Percentiles rank a stretch among this genome's conserved stretches.
phyloP scores from a whole-genome alignment of 2,797 vertebrate genomes.

The Sebastes diaconus region DNA sequence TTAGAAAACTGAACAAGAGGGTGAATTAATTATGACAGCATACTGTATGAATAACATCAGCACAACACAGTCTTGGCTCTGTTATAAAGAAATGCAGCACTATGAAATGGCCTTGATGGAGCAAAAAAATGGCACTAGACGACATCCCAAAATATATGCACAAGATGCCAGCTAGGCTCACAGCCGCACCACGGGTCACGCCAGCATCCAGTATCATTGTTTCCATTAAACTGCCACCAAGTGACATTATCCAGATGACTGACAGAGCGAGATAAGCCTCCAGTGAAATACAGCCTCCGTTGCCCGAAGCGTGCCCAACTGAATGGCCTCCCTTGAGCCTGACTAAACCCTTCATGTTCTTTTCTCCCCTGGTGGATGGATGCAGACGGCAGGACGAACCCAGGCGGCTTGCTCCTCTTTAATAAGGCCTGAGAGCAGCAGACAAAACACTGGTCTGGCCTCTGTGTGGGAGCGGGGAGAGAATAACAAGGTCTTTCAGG shows the following conservation, averaged over 20 bases:
- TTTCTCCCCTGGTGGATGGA: slow-evolving; percentile 38
- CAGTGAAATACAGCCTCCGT: slow-evolving; percentile 16
- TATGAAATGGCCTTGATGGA: not conserved
- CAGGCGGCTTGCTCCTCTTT: slow-evolving; percentile 36
- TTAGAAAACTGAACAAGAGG: not conserved
- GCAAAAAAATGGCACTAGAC: not conserved
- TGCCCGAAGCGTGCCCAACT: slow-evolving; percentile 25
- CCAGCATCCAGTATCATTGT: slow-evolving; percentile 29
- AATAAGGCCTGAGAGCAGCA: slow-evolving; percentile 54
- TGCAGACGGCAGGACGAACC: slow-evolving; percentile 40
- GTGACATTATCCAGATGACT: slow-evolving; percentile 47
- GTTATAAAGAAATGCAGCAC: not conserved
- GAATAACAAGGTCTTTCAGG: slow-evolving; percentile 65
- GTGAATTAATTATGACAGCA: not conserved
- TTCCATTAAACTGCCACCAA: slow-evolving; percentile 44
- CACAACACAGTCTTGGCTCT: not conserved
- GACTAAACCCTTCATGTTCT: slow-evolving; percentile 54
- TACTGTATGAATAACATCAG: not conserved
- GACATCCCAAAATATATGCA: not conserved
- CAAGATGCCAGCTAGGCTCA: not conserved
- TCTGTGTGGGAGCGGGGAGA: slow-evolving; percentile 23
- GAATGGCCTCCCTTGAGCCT: slow-evolving; percentile 40
- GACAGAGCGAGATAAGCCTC: slow-evolving; percentile 38
- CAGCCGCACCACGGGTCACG: not conserved
- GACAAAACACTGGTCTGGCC: slow-evolving; percentile 42